Percentiles rank a stretch among this genome's conserved stretches.
phyloP scores from a whole-genome alignment of 2,888 invertebrate genomes.

The Drosophila monieri region DNA sequence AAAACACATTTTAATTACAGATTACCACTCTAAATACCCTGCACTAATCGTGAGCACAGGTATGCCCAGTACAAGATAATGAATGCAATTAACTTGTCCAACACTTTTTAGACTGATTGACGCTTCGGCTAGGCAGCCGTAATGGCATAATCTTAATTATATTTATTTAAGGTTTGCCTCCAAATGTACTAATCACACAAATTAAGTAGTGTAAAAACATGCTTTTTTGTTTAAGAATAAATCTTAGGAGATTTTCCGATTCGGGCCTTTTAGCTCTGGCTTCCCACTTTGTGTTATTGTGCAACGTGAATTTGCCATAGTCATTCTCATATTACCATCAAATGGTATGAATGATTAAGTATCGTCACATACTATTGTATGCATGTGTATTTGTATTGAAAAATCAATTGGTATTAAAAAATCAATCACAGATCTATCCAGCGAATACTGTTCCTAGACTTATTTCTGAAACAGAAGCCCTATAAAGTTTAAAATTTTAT shows the following conservation, averaged over 20 bases:
- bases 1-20: constrained; percentile 70
- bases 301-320: constrained; percentile 42
- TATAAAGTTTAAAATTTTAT: not conserved
- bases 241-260: constrained; percentile 14
- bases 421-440: constrained; percentile 27
- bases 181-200: not conserved
- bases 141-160: constrained; percentile 1
- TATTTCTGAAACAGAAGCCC: not conserved
- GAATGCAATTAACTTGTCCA: constrained; percentile 23
- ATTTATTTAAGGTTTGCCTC: constrained; percentile 5
- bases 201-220: constrained; percentile 1
- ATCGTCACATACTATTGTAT: not conserved
- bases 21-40: constrained; percentile 57
- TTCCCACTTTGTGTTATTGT: constrained; percentile 8
- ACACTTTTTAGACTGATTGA: not conserved
- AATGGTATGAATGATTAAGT: constrained; percentile 15
- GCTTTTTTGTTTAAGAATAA: not conserved
- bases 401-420: constrained; percentile 22
- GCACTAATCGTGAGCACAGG: constrained; percentile 26
- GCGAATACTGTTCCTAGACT: constrained; percentile 11
- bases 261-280: not conserved
- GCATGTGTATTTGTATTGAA: constrained; percentile 13
- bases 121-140: not conserved
- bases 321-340: constrained; percentile 38
- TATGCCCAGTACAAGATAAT: constrained; percentile 7